A percentile compares a stretch with the other conserved stretches of the same genome.
Conservation (phyloP, 2,113 vertebrate species). For the Channa maculata region DNA sequence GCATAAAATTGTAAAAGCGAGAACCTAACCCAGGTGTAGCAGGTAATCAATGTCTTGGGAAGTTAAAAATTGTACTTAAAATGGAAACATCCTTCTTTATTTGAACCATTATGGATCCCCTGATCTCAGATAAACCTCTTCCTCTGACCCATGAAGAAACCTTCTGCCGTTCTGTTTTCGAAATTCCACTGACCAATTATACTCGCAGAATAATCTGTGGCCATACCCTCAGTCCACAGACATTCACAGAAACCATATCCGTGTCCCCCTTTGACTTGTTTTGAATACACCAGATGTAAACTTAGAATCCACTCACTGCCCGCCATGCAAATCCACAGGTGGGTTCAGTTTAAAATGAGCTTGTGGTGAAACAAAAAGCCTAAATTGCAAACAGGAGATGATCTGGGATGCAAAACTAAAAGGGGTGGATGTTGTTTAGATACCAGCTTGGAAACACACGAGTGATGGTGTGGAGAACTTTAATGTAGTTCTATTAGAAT, state of each 20-base stretch:
- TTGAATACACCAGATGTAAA: conserved; percentile 47
- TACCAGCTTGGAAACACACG: conserved; percentile 17
- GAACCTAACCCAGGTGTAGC: background rate
- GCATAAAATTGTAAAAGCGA: background rate
- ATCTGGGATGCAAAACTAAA: conserved; percentile 43
- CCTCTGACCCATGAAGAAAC: conserved; percentile 2
- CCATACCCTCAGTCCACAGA: conserved; percentile 22
- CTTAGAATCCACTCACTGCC: conserved; percentile 22
- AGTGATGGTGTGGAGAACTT: conserved; percentile 28
- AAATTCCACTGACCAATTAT: conserved; percentile 26
- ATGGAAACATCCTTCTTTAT: background rate
- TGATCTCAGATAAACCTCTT: background rate
- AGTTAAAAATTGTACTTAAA: too few species aligned
- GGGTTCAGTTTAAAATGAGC: conserved; percentile 57
- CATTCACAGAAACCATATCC: conserved; percentile 26
- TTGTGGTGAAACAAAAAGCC: conserved; percentile 51
- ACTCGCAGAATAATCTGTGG: conserved; percentile 36
- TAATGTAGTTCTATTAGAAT: background rate
- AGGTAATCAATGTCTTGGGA: too few species aligned
- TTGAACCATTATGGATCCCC: background rate
- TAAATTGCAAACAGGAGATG: conserved; percentile 62
- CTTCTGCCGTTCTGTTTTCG: background rate
- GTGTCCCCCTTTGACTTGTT: conserved; percentile 47
- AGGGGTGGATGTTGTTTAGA: conserved; percentile 45
- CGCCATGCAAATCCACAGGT: conserved; percentile 65